A percentile compares a stretch with the other conserved stretches of the same genome.
Evolutionary conservation across 2,113 vertebrate genomes (phyloP).

Genomic region (Sander vitreus): DNA sequence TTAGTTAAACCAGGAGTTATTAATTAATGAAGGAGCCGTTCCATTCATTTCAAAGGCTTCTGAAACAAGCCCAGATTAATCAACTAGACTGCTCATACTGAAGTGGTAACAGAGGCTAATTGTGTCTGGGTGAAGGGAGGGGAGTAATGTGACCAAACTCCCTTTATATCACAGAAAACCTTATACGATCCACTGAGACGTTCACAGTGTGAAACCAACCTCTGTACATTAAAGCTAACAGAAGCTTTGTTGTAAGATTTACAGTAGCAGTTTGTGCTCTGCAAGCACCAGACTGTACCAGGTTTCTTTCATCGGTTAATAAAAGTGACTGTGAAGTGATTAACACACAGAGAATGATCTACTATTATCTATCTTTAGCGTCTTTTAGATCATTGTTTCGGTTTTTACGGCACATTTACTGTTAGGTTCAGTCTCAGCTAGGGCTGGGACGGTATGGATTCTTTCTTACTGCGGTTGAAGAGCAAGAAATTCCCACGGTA

Average conservation of each 20-base stretch:
- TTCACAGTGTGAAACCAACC: background rate
- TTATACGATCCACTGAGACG: conserved; percentile 1
- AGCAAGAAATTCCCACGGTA: no score
- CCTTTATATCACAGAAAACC: background rate
- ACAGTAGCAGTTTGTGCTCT: background rate
- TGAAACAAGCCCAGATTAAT: conserved; percentile 30
- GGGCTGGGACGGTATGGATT: no score
- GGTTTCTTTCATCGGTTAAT: background rate
- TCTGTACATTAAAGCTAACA: background rate
- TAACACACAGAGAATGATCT: background rate
- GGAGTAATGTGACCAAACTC: background rate
- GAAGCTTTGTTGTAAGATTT: conserved; percentile 1
- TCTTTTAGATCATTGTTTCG: background rate
- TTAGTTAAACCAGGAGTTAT: conserved; percentile 39
- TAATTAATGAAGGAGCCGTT: conserved; percentile 35
- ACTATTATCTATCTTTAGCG: background rate
- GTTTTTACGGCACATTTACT: background rate
- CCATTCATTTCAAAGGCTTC: conserved; percentile 40
- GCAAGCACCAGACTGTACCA: background rate
- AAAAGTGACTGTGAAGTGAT: background rate
- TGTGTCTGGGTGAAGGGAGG: background rate
- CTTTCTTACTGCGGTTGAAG: no score
- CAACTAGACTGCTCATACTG: conserved; percentile 10
- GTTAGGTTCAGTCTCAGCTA: background rate
- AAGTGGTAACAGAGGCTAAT: conserved; percentile 18